These are phyloP conservation scores for Camponotus vicinus DNA, from an alignment of 1,140 invertebrate species.

Conservation along the genomic window DNA sequence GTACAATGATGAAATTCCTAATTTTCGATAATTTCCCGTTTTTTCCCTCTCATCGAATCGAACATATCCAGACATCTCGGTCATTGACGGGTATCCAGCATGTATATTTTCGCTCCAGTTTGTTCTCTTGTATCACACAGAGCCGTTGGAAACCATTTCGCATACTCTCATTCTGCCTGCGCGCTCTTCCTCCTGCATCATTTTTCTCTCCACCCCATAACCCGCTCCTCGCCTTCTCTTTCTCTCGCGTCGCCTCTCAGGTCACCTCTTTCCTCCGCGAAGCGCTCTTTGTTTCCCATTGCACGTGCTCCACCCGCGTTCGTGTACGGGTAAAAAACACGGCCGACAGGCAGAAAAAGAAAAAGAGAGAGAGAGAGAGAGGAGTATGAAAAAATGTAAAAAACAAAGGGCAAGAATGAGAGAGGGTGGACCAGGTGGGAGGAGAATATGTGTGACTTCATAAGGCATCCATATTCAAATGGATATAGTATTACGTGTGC, in stretches of 20 bases:
- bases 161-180: conserved; percentile 54
- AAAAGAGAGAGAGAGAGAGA: conserved; percentile 36
- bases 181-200: conserved; percentile 52
- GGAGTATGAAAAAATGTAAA: background rate
- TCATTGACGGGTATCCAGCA: conserved; percentile 12
- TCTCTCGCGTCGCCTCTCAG: conserved; percentile 54
- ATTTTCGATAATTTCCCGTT: background rate
- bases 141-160: conserved; percentile 59
- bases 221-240: conserved; percentile 42
- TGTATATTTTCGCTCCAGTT: conserved; percentile 58
- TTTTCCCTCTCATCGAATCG: background rate
- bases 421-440: conserved; percentile 54
- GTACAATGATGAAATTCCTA: background rate
- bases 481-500: conserved; percentile 72
- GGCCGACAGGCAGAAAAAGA: conserved; percentile 1
- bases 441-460: conserved; percentile 71
- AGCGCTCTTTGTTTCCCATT: conserved; percentile 74
- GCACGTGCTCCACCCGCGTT: conserved; percentile 75
- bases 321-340: conserved; percentile 38
- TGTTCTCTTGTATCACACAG: conserved; percentile 43
- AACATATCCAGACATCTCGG: background rate
- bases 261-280: conserved; percentile 61
- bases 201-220: conserved; percentile 60
- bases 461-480: conserved; percentile 73
- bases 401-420: conserved; percentile 13